Conservation (phyloP, 2,797 vertebrate species). For the Leptatherina wallacei region DNA sequence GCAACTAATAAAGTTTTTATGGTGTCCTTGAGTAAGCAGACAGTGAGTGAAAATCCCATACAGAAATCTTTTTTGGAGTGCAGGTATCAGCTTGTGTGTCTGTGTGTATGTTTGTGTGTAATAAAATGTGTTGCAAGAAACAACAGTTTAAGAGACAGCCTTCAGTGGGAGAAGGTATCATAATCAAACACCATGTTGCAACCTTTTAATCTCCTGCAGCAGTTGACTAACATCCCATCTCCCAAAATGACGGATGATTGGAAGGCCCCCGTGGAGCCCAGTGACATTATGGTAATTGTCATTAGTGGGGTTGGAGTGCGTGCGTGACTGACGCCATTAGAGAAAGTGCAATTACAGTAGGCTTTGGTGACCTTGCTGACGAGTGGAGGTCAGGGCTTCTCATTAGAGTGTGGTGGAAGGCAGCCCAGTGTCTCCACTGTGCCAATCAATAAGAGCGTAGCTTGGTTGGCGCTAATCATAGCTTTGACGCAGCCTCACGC, state of each 20-base stretch:
- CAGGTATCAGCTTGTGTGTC: not conserved
- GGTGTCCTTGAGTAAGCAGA: not conserved
- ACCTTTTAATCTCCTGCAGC: slow-evolving; percentile 42
- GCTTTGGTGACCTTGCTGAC: slow-evolving; percentile 88
- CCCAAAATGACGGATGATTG: slow-evolving; percentile 77
- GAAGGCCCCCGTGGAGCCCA: slow-evolving; percentile 73
- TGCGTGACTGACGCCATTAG: slow-evolving; percentile 88
- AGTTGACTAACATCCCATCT: slow-evolving; percentile 71
- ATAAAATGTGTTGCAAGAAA: slow-evolving; percentile 8
- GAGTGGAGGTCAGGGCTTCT: slow-evolving; percentile 88
- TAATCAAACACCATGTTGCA: slow-evolving; percentile 37
- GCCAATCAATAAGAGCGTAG: slow-evolving; percentile 88
- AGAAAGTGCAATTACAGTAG: slow-evolving; percentile 89
- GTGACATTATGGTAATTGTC: slow-evolving; percentile 88
- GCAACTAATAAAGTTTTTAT: not conserved
- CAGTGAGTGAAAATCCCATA: too few relatives aligned
- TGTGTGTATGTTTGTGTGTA: not conserved
- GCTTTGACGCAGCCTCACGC: slow-evolving; percentile 80
- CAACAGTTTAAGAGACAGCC: slow-evolving; percentile 22
- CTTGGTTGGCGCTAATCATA: slow-evolving; percentile 85
- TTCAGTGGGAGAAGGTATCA: slow-evolving; percentile 25
- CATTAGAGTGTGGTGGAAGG: slow-evolving; percentile 88
- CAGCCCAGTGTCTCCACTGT: slow-evolving; percentile 87
- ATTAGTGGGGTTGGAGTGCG: slow-evolving; percentile 84
- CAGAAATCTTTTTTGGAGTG: slow-evolving; percentile 1